These are phyloP conservation scores for Mimumesa dahlbomi DNA, from an alignment of 2,888 invertebrate species.

Conservation along the genomic window DNA sequence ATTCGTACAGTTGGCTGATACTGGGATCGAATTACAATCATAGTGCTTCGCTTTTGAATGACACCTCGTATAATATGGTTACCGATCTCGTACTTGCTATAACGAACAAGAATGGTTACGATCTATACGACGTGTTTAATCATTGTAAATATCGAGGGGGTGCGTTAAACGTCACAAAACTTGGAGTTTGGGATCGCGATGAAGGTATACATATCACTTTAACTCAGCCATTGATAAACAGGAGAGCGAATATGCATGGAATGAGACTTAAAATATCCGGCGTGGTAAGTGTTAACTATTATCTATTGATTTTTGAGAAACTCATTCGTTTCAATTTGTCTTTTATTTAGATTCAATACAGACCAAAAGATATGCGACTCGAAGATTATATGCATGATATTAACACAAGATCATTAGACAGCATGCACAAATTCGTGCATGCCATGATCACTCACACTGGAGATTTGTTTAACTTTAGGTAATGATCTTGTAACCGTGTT, in stretches of 20 bases:
- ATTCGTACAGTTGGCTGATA: slow-evolving; percentile 69
- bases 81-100: slow-evolving; percentile 68
- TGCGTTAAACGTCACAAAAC: slow-evolving; percentile 64
- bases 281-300: slow-evolving; percentile 60
- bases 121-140: slow-evolving; percentile 70
- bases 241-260: slow-evolving; percentile 69
- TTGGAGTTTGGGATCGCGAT: slow-evolving; percentile 62
- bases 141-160: slow-evolving; percentile 68
- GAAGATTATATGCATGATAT: slow-evolving; percentile 69
- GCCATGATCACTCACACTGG: slow-evolving; percentile 62
- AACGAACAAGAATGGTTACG: slow-evolving; percentile 39
- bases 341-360: slow-evolving; percentile 51
- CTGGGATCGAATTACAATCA: slow-evolving; percentile 60
- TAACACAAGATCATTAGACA: slow-evolving; percentile 63
- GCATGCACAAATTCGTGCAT: slow-evolving; percentile 69
- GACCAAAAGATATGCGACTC: slow-evolving; percentile 60
- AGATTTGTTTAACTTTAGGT: slow-evolving; percentile 73
- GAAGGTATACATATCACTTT: slow-evolving; percentile 60
- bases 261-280: slow-evolving; percentile 66
- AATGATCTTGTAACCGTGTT: slow-evolving; percentile 1
- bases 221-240: slow-evolving; percentile 59
- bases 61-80: slow-evolving; percentile 63
- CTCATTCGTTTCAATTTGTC: too few species aligned
- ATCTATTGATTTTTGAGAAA: background rate
- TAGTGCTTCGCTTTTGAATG: slow-evolving; percentile 58